A percentile compares a stretch with the other conserved stretches of the same genome.
Conservation (phyloP, 2,888 invertebrate genomes). For the Polymixis flavicincta region DNA sequence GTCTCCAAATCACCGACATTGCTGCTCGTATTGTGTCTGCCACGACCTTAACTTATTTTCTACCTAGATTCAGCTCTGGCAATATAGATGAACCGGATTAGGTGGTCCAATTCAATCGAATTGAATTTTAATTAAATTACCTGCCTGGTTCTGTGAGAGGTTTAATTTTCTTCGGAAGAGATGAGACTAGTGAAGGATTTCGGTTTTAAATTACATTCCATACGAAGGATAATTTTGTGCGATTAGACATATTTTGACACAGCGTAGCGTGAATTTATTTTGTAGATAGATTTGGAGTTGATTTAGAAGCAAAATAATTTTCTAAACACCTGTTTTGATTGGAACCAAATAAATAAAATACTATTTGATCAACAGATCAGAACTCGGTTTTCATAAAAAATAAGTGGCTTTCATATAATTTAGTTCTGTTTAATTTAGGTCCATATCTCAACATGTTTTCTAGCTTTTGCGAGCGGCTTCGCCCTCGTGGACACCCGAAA, state of each 20-base stretch:
- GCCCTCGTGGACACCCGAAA: too few species aligned
- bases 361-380: not conserved
- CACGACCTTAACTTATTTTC: conserved; percentile 14
- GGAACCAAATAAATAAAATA: not conserved
- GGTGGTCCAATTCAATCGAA: conserved; percentile 81
- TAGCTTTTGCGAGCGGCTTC: too few species aligned
- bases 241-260: conserved; percentile 20
- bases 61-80: conserved; percentile 64
- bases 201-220: conserved; percentile 59
- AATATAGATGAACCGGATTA: conserved; percentile 77
- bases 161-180: conserved; percentile 72
- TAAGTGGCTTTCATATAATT: not conserved
- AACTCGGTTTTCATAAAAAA: not conserved
- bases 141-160: conserved; percentile 70
- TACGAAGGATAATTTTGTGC: conserved; percentile 30
- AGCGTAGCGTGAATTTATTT: not conserved
- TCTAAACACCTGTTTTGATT: too few species aligned
- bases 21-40: not conserved
- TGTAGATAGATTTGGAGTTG: too few species aligned
- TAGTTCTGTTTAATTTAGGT: not conserved
- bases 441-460: not conserved
- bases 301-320: too few species aligned
- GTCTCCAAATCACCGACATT: too few species aligned
- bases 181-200: conserved; percentile 67
- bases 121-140: conserved; percentile 87